Conservation (phyloP, 2,113 vertebrate genomes). For the Phalacrocorax aristotelis region DNA sequence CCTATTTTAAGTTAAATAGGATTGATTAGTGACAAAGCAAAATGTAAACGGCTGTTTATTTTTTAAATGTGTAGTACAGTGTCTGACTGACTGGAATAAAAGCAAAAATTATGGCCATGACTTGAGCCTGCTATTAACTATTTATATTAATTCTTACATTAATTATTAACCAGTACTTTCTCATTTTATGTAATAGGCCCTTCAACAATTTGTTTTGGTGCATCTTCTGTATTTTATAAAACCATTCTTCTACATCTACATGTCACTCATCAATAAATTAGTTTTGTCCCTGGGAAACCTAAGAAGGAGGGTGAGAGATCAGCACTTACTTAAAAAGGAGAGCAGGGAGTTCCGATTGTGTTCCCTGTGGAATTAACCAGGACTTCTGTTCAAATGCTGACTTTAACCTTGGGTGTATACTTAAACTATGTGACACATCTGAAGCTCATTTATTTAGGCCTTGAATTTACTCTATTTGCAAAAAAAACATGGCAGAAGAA, state of each 20-base stretch:
- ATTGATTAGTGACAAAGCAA: conserved; percentile 20
- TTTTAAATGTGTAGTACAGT: neutral
- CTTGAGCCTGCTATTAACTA: neutral
- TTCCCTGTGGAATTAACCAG: neutral
- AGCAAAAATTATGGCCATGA: neutral
- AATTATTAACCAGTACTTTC: neutral
- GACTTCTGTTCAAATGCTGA: neutral
- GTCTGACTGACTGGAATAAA: neutral
- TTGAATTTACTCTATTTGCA: neutral
- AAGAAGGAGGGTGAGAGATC: neutral
- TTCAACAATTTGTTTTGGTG: neutral
- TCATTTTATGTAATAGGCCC: neutral
- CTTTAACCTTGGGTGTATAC: neutral
- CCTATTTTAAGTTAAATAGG: neutral
- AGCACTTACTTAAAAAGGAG: neutral
- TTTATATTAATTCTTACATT: neutral
- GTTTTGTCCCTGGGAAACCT: neutral
- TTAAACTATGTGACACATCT: neutral
- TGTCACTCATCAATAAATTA: neutral
- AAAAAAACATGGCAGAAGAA: neutral
- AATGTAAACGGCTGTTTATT: neutral
- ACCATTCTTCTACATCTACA: neutral
- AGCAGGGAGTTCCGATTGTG: accelerated
- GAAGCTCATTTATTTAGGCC: neutral
- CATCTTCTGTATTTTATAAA: neutral